These are phyloP conservation scores for Cyclophora albipunctata DNA, from an alignment of 2,888 invertebrate genomes.

Conservation along the genomic window DNA sequence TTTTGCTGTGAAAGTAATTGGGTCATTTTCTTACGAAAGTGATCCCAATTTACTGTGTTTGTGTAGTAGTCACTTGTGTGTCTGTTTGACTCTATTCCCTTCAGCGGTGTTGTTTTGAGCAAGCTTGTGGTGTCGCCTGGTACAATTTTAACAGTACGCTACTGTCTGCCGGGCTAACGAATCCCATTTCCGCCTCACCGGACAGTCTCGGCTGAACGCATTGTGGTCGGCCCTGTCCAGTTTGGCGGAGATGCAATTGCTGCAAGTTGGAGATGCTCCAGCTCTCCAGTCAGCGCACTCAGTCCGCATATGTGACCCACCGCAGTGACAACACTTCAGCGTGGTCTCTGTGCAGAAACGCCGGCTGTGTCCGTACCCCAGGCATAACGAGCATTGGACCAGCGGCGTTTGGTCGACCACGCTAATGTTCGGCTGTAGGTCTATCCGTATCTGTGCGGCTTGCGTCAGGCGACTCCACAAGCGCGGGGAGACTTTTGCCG, in stretches of 20 bases:
- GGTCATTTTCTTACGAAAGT: too few species aligned
- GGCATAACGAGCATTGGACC: conserved; percentile 16
- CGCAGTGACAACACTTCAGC: conserved; percentile 18
- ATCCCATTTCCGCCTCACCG: conserved; percentile 8
- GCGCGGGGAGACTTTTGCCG: not conserved
- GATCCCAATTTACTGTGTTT: too few species aligned
- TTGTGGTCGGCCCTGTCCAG: conserved; percentile 4
- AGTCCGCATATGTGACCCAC: conserved; percentile 8
- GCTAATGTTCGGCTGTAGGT: conserved; percentile 1
- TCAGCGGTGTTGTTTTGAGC: too few species aligned
- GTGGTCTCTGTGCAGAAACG: conserved; percentile 9
- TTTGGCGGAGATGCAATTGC: conserved; percentile 5
- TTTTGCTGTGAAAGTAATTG: too few species aligned
- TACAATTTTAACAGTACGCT: not conserved
- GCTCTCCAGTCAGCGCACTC: conserved; percentile 4
- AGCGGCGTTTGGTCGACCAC: conserved; percentile 13
- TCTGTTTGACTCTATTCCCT: too few species aligned
- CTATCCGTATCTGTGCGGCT: not conserved
- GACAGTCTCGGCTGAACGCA: conserved; percentile 5
- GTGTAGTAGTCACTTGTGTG: too few species aligned
- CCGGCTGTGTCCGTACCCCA: conserved; percentile 14
- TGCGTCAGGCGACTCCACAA: not conserved
- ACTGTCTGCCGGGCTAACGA: conserved; percentile 2
- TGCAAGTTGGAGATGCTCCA: not conserved
- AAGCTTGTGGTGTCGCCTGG: too few species aligned